These are phyloP conservation scores for Oreochromis spilurus DNA, from an alignment of 2,113 vertebrate species.

Conservation along the genomic window DNA sequence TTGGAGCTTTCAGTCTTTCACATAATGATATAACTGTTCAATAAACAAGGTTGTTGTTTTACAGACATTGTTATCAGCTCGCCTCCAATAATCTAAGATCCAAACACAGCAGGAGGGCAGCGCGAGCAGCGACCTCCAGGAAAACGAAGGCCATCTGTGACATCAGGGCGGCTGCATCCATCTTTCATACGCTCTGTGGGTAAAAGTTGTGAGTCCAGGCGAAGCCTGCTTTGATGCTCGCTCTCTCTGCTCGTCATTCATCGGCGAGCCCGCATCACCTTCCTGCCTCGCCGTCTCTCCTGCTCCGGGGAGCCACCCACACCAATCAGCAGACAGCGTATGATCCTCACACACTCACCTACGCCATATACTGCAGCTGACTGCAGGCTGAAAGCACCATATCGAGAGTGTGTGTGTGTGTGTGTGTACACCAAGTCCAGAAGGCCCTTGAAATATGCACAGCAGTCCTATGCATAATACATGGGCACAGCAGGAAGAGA, in stretches of 20 bases:
- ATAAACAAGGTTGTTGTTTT: neutral
- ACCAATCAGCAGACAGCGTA: slow-evolving; percentile 42
- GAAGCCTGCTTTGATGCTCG: neutral
- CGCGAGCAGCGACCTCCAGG: neutral
- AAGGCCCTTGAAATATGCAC: slow-evolving; percentile 72
- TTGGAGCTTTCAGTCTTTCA: neutral
- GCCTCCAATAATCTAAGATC: neutral
- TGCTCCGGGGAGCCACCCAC: slow-evolving; percentile 58
- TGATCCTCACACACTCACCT: slow-evolving; percentile 34
- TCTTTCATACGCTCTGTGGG: neutral
- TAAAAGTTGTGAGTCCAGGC: neutral
- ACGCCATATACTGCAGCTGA: slow-evolving; percentile 29
- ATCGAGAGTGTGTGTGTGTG: neutral
- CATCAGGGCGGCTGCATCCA: neutral
- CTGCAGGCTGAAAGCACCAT: slow-evolving; percentile 42
- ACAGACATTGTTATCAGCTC: neutral
- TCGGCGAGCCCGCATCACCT: slow-evolving; percentile 22
- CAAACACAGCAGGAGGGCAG: neutral
- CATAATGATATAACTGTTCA: neutral
- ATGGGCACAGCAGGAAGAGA: slow-evolving; percentile 68
- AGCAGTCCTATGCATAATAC: slow-evolving; percentile 70
- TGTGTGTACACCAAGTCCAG: slow-evolving; percentile 47
- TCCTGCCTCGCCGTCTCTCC: slow-evolving; percentile 4
- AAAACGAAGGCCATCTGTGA: neutral
- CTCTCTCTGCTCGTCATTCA: neutral